Base-by-base conservation (phyloP, 2,888 invertebrate genomes). In the Metalampra italica region DNA sequence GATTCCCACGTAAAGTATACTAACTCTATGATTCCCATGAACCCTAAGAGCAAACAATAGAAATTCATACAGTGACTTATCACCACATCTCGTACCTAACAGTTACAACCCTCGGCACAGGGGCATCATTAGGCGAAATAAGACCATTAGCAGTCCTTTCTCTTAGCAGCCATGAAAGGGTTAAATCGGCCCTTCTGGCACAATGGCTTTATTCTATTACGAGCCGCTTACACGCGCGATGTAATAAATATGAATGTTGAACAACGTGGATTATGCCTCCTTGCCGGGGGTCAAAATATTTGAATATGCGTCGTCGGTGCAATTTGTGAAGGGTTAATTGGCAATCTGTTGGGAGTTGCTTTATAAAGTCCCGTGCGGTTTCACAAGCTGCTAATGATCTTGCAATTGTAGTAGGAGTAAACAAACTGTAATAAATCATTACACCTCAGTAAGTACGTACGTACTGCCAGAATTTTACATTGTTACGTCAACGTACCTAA, bases 241-340 rank as follows among this genome's bases (percentile, higher is more conserved):
- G 85, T 84, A 80, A 85, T 89, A 89, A 88, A 88, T 89, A 87
- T 88, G 88, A 88, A 88, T 87, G 89, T 84, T 80, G 83, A 83
- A 84, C 83, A 82, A 73, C 76, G 76, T 64, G 79, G 83, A 84
- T 87, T 86, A 87, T 78, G 69, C 80, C 81, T 71, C 80, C 82
- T 81, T 77, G 82, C 78, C 77, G 73, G 81, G 86, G 89, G 88
- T 87, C 89, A 88, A 82, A 88, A 88, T 87, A 88, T 89, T 89
- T 87, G 81, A 89, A 89, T 88, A 85, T 82, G 80, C 79, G 68
- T 75, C 69, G 64, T 75, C 69, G 64, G 75, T 69, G 74, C 80
- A 81, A 86, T 81, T 87, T 85, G 83, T 75, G 69, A 78, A 80
- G 86, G 87, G 86, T 84, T 88, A 87, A 87, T 86, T 85, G 79